Conservation (phyloP, 1,140 invertebrate genomes). For the Teleopsis dalmanni region DNA sequence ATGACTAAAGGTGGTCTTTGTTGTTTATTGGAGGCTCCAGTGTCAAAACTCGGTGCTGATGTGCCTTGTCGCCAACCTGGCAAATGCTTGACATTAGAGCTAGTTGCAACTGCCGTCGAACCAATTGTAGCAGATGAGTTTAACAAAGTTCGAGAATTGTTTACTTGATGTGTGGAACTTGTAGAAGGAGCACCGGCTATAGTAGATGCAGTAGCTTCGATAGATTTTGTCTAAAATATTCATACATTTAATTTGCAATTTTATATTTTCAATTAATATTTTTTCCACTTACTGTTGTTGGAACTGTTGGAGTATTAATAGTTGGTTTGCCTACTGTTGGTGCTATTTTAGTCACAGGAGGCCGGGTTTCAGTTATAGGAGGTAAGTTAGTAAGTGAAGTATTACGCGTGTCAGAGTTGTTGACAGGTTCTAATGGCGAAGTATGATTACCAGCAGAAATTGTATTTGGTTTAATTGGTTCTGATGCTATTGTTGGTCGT, state of each 20-base stretch:
- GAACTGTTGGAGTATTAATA: constrained; percentile 17
- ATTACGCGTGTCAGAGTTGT: no score
- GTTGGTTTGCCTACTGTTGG: constrained; percentile 15
- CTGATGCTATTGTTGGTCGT: no score
- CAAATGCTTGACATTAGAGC: constrained; percentile 19
- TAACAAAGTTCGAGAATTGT: no score
- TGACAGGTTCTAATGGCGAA: no score
- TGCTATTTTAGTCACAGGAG: constrained; percentile 26
- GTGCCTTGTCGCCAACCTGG: constrained; percentile 31
- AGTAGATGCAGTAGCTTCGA: no score
- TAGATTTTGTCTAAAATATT: no score
- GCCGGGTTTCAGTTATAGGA: constrained; percentile 18
- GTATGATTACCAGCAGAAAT: no score
- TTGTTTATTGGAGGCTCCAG: constrained; percentile 48
- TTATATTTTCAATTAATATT: neutral
- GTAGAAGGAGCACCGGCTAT: no score
- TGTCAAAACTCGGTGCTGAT: constrained; percentile 26
- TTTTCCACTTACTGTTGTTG: constrained; percentile 24
- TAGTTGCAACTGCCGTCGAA: neutral
- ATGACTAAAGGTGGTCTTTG: constrained; percentile 64
- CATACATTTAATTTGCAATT: no score
- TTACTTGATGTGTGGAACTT: no score
- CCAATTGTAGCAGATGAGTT: constrained; percentile 5
- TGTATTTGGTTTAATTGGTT: no score
- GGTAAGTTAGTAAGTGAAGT: no score